These are phyloP conservation scores for Rhizoglyphus robini DNA, from an alignment of 1,140 invertebrate species.

Conservation along the genomic window DNA sequence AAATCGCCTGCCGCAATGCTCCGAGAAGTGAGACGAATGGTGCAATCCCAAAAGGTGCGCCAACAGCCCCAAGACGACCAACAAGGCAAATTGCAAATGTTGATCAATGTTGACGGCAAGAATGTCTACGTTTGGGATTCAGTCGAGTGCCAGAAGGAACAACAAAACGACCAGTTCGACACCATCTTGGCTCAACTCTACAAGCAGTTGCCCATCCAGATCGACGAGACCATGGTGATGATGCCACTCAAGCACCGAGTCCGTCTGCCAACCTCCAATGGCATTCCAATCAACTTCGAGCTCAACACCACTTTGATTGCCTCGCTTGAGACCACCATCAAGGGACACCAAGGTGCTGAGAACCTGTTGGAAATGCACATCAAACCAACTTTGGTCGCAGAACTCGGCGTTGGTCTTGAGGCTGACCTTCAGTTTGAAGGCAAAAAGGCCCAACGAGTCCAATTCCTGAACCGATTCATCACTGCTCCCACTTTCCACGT, in stretches of 20 bases:
- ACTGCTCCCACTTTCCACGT: slow-evolving; percentile 14
- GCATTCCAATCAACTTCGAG: slow-evolving; percentile 18
- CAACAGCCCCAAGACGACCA: not conserved
- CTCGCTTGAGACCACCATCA: not conserved
- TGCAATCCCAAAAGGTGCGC: not conserved
- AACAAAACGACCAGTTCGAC: not conserved
- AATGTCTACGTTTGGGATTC: slow-evolving; percentile 17
- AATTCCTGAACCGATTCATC: not conserved
- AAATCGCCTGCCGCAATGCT: not conserved
- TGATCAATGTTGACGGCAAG: slow-evolving; percentile 21
- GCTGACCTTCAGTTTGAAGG: not conserved
- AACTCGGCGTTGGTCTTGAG: slow-evolving; percentile 1
- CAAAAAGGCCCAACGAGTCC: not conserved
- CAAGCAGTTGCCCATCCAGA: not conserved
- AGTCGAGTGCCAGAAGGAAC: not conserved
- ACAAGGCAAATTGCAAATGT: slow-evolving; percentile 15
- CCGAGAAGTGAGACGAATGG: not conserved
- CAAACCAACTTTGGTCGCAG: slow-evolving; percentile 18
- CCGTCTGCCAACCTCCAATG: slow-evolving; percentile 11
- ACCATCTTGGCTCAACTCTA: not conserved
- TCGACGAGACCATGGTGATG: slow-evolving; percentile 14
- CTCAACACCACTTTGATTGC: slow-evolving; percentile 16
- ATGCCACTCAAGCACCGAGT: slow-evolving; percentile 13
- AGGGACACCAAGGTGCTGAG: not conserved
- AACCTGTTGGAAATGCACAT: not conserved